These are phyloP conservation scores for Toxotes lorentzi DNA, from an alignment of 2,797 vertebrate genomes.

Conservation along the genomic window DNA sequence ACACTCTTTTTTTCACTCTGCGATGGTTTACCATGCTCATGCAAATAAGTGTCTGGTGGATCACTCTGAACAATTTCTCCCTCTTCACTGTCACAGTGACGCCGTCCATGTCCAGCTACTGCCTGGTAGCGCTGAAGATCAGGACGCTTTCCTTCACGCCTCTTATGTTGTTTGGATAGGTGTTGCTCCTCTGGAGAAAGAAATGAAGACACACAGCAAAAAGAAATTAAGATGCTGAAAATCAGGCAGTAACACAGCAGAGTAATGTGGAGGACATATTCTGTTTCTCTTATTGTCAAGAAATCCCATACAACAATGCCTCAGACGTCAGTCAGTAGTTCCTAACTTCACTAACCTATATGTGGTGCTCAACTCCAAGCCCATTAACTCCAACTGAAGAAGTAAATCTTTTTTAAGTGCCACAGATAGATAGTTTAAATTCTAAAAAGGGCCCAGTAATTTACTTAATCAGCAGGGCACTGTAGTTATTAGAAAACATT, in stretches of 20 bases:
- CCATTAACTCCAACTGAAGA: neutral
- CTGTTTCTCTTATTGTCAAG: neutral
- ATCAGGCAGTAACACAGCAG: neutral
- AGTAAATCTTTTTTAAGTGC: too few relatives aligned
- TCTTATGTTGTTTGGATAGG: constrained; percentile 81
- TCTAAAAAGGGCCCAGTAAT: neutral
- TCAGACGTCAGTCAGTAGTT: neutral
- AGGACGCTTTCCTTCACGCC: constrained; percentile 77
- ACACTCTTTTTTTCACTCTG: constrained; percentile 44
- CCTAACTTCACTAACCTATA: neutral
- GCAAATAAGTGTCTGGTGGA: constrained; percentile 31
- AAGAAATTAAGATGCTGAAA: neutral
- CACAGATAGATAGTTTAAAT: neutral
- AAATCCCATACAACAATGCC: neutral
- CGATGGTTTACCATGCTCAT: constrained; percentile 32
- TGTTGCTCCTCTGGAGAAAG: constrained; percentile 66
- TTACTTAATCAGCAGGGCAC: neutral
- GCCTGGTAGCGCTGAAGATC: constrained; percentile 88
- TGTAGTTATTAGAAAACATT: neutral
- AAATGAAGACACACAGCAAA: constrained; percentile 10
- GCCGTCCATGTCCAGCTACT: constrained; percentile 64
- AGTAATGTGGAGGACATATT: neutral
- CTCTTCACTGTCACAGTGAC: constrained; percentile 78
- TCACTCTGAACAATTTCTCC: constrained; percentile 61
- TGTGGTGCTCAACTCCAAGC: neutral